Evolutionary conservation across 2,797 vertebrate species (phyloP), one percentile per base, ranked within the genome.

Genomic region (Aldrovandia affinis): DNA sequence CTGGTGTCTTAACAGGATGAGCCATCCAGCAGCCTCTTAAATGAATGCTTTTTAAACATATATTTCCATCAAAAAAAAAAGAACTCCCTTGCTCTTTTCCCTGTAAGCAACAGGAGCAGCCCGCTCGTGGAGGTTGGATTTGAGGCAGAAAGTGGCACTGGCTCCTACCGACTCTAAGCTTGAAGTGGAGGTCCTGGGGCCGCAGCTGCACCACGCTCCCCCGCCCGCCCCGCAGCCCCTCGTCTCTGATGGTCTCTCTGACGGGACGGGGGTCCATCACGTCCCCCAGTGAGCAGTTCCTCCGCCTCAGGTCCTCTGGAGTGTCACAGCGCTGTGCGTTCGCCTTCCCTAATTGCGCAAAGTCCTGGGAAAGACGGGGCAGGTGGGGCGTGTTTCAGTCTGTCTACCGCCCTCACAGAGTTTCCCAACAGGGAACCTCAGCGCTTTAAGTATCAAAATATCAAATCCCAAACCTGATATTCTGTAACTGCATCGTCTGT

Each of bases 161-260:
- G 50, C 55, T 25, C 89, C 90, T 86, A 96, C 96, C 94, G 0
- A 91, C 91, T 79, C 95, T 86, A 39, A 96, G 93, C 3, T 81
- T 84, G 39, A 95, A 36, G 3, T 89, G 85, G 42, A 96, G 65
- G 63, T 85, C 89, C 86, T 96, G 96, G 2, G 96, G 96, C 6
- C 91, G 90, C 54, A 96, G 92, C 82, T 96, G 96, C 6, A 92
- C 92, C 85, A 93, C 89, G 1, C 86, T 88, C 6, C 89, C 88
- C 3, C 30, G 0, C 3, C 28, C 59, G 86, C 36, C 90, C 88
- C 87, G 90, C 57, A 96, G 89, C 0, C 91, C 79, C 42, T 30
- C 78, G 83, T 95, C 84, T 84, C 92, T 92, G 77, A 89, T 59
- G 70, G 85, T 20, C 3, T 86, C 78, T 63, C 55, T 75, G 22